Base-by-base conservation (phyloP, 2,797 vertebrate genomes). In the Myoxocephalus aenaeus region DNA sequence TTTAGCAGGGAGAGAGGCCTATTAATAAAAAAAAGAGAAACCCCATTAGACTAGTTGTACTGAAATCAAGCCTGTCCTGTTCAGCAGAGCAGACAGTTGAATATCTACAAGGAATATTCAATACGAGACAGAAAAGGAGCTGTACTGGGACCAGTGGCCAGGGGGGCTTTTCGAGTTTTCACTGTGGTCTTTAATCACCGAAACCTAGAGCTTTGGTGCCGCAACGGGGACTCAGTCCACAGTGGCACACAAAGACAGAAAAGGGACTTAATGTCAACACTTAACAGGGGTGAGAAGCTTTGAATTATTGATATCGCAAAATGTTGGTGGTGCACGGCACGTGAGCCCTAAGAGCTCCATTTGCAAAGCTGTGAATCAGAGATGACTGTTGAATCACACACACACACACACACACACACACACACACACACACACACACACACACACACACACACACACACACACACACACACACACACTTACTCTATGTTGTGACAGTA, bases 121-220 rank as follows among this genome's bases (percentile, higher is more conserved):
- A 48, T 76, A 54, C 70, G 58, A 77, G 70, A 66, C 61, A 40
- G 70, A 63, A 40, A 51, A 18, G 48, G 46, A 66, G 70, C 54
- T 71, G 79, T 22, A 17, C 48, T 61, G 86, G 68, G 80, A 83
- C 75, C 72, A 25, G 69, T 61, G 54, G 70, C 84, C 71, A 5
- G 65, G 29, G 76, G 73, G 75, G 81, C 12, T 70, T 81, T 65
- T 14, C 6, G 32, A 78, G 65, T 42, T 70, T 61, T 82, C 77
- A 61, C 63, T 82, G 83, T 74, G 63, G 74, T 85, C 70, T 87
- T 90, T 83, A 85, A 87, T 86, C 80, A 87, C 82, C 13, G 44
- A 80, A 51, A 79, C 32, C 57, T 38, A 29, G 62, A 75, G 62
- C 65, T 69, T 65, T 59, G 51, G 44, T 25, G 73, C 70, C 36